Conservation (phyloP, 2,113 vertebrate genomes). For the Kryptolebias marmoratus region DNA sequence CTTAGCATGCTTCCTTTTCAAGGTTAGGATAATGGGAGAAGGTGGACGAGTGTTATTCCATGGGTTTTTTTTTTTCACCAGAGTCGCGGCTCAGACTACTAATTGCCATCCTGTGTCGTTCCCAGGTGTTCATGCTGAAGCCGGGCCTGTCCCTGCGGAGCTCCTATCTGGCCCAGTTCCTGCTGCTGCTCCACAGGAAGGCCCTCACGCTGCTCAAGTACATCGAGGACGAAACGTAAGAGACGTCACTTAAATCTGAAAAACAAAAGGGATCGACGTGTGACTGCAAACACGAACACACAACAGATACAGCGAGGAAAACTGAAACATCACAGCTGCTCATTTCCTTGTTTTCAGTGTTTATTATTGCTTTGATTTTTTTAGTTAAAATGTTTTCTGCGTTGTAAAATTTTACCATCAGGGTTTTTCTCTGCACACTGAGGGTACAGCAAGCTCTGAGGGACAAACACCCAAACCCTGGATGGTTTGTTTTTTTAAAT, state of each 20-base stretch:
- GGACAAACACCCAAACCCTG: background rate
- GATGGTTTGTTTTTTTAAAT: no score
- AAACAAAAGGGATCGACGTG: background rate
- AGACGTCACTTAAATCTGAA: constrained; percentile 6
- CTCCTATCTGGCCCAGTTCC: constrained; percentile 94
- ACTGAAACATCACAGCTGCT: background rate
- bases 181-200: constrained; percentile 95
- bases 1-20: constrained; percentile 33
- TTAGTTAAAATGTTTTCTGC: constrained; percentile 5
- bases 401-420: background rate
- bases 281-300: background rate
- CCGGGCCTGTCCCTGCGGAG: constrained; percentile 91
- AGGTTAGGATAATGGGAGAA: constrained; percentile 34
- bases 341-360: background rate
- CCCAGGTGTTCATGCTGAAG: constrained; percentile 94
- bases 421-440: background rate
- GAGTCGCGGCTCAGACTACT: constrained; percentile 21
- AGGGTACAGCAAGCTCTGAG: background rate
- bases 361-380: background rate
- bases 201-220: constrained; percentile 96
- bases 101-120: constrained; percentile 56
- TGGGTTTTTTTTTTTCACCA: constrained; percentile 4
- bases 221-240: constrained; percentile 98
- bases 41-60: constrained; percentile 9
- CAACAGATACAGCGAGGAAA: background rate